phyloP scores from a whole-genome alignment of 2,113 vertebrate genomes.

The Notothenia coriiceps region DNA sequence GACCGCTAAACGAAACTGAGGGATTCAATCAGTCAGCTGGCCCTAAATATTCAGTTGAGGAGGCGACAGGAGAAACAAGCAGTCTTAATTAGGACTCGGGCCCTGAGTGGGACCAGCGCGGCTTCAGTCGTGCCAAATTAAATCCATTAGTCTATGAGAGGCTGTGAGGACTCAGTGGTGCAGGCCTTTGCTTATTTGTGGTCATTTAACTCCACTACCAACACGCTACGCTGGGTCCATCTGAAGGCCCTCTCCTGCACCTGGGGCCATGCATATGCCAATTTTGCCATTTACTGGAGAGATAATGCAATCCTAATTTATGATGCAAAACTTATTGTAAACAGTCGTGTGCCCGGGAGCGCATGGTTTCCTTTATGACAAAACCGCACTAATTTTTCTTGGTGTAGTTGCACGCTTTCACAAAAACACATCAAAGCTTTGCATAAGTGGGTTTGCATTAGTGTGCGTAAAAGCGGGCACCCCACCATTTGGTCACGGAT shows the following conservation, averaged over 20 bases:
- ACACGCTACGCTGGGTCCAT: slow-evolving; percentile 47
- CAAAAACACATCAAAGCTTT: slow-evolving; percentile 64
- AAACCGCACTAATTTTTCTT: slow-evolving; percentile 57
- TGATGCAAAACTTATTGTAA: slow-evolving; percentile 71
- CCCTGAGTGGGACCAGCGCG: slow-evolving; percentile 64
- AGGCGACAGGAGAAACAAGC: slow-evolving; percentile 71
- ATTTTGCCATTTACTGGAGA: slow-evolving; percentile 59
- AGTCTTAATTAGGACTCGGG: slow-evolving; percentile 63
- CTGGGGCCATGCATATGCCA: slow-evolving; percentile 73
- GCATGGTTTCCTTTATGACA: slow-evolving; percentile 59
- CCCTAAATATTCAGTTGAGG: slow-evolving; percentile 40
- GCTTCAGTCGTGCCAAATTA: slow-evolving; percentile 69
- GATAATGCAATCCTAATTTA: slow-evolving; percentile 66
- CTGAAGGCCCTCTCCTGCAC: slow-evolving; percentile 67
- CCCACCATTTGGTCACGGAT: slow-evolving; percentile 50
- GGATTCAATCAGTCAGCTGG: slow-evolving; percentile 42
- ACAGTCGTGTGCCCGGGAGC: slow-evolving; percentile 43
- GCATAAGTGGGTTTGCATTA: slow-evolving; percentile 64
- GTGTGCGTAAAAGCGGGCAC: slow-evolving; percentile 61
- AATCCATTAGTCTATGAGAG: slow-evolving; percentile 72
- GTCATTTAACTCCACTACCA: slow-evolving; percentile 59
- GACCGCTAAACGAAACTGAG: slow-evolving; percentile 17
- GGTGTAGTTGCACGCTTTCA: slow-evolving; percentile 45
- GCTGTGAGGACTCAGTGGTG: slow-evolving; percentile 49
- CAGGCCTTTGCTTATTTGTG: slow-evolving; percentile 60